Conservation (phyloP, 2,113 vertebrate genomes). For the Agapornis roseicollis region DNA sequence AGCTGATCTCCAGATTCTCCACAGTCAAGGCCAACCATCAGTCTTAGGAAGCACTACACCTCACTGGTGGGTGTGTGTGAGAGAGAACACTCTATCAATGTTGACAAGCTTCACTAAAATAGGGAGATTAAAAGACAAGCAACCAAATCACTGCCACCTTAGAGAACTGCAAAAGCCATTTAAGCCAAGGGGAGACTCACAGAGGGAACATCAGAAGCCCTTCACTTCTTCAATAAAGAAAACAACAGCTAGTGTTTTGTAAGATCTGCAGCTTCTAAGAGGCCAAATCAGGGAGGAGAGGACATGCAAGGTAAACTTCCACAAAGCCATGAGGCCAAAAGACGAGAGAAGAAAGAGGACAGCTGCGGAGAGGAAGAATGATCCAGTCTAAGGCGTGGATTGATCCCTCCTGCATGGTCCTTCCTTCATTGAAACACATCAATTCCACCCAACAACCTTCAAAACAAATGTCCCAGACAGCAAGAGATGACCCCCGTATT, state of each 20-base stretch:
- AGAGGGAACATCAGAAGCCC: background rate
- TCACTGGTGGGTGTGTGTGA: rapidly evolving
- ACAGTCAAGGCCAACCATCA: background rate
- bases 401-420: background rate
- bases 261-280: background rate
- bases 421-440: background rate
- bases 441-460: background rate
- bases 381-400: rapidly evolving
- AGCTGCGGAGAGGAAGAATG: background rate
- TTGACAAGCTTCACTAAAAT: background rate
- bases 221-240: background rate
- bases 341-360: background rate
- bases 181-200: background rate
- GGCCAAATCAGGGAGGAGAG: background rate
- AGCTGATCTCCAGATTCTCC: background rate
- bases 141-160: background rate
- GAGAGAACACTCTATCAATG: background rate
- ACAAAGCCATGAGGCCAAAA: background rate
- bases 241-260: background rate
- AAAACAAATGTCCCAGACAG: background rate
- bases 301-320: background rate
- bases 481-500: background rate
- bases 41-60: background rate
- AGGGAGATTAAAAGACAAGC: background rate
- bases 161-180: background rate